A percentile compares a stretch with the other conserved stretches of the same genome.
Evolutionary conservation across 2,797 vertebrate genomes (phyloP).

Genomic region (Syndactyla subalaris): DNA sequence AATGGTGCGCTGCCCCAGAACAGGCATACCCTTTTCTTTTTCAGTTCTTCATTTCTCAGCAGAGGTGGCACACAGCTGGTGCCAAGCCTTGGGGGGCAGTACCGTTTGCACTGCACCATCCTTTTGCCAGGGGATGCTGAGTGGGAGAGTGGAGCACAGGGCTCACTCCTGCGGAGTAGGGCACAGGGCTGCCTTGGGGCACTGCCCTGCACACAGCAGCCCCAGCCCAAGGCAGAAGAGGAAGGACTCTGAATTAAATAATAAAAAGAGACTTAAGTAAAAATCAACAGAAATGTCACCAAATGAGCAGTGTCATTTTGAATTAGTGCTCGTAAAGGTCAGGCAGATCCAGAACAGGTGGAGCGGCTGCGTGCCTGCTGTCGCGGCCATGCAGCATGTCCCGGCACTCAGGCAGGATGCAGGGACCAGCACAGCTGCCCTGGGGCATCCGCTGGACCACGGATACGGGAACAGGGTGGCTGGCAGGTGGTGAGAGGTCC

Average conservation of each 20-base stretch:
- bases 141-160: fast-evolving
- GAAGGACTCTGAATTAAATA: conserved; percentile 56
- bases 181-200: background rate
- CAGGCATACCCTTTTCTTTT: background rate
- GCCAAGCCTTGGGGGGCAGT: fast-evolving
- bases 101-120: fast-evolving
- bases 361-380: background rate
- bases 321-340: conserved; percentile 71
- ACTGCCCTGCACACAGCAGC: background rate
- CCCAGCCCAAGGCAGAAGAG: conserved; percentile 4
- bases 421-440: fast-evolving
- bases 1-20: background rate
- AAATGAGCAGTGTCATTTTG: conserved; percentile 70
- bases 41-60: background rate
- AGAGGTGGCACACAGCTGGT: background rate
- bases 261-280: conserved; percentile 70
- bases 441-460: fast-evolving
- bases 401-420: background rate
- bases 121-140: background rate
- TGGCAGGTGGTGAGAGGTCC: background rate
- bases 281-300: conserved; percentile 75
- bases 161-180: background rate
- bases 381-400: background rate
- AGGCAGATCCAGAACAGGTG: conserved; percentile 58
- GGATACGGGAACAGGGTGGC: background rate